Conservation (phyloP, 2,797 vertebrate species). For the Thunnus albacares region DNA sequence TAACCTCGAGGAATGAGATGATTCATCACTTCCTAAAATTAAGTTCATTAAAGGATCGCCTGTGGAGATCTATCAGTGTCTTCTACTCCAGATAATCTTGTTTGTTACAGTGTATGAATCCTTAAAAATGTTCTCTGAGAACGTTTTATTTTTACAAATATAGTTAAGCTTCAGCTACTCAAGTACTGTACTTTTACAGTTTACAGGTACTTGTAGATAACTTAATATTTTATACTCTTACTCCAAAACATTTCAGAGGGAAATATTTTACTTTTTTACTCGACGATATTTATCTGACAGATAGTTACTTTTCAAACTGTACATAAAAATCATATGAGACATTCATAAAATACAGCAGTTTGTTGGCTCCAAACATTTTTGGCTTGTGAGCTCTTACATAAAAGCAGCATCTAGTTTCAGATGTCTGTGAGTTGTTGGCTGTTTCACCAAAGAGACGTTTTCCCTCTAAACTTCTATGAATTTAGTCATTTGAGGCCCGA, state of each 20-base stretch:
- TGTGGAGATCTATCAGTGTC: slow-evolving; percentile 70
- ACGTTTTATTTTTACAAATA: not conserved
- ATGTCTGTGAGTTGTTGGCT: too few relatives aligned
- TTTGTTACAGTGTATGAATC: slow-evolving; percentile 40
- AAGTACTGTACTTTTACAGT: not conserved
- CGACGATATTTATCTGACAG: not conserved
- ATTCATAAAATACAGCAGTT: too few relatives aligned
- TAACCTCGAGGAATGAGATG: slow-evolving; percentile 71
- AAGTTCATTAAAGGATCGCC: slow-evolving; percentile 72
- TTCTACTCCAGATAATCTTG: slow-evolving; percentile 42
- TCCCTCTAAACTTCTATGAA: too few relatives aligned
- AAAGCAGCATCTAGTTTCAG: too few relatives aligned
- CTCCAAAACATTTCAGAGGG: not conserved
- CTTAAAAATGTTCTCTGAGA: not conserved
- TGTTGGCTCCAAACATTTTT: too few relatives aligned
- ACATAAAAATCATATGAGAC: not conserved
- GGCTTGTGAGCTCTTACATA: too few relatives aligned
- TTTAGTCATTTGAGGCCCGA: too few relatives aligned
- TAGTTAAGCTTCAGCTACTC: not conserved
- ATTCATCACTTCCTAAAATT: slow-evolving; percentile 79
- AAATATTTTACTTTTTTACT: not conserved
- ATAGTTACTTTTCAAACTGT: not conserved
- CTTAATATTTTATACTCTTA: not conserved
- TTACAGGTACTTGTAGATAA: not conserved
- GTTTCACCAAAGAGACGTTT: too few relatives aligned